Base-by-base conservation (phyloP, 2,888 invertebrate genomes). In the Caenorhabditis sp. region DNA sequence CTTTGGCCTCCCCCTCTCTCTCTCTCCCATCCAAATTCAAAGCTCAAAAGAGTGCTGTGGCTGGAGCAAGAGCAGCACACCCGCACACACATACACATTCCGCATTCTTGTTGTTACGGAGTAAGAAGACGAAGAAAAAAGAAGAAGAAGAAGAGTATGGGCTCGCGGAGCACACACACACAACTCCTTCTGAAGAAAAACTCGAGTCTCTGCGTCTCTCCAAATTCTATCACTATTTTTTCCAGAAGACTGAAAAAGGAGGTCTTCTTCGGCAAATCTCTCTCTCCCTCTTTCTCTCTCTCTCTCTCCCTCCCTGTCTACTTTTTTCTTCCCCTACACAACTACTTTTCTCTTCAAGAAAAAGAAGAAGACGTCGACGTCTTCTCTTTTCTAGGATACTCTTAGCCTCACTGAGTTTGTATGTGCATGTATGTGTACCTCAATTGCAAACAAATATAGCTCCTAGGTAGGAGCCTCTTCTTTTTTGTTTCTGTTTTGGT, bases 21-120 rank as follows among this genome's bases (percentile, higher is more conserved):
- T 28, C 47, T 47, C 16, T 31, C 31, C 28, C 54, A 26, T 28
- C 54, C 54, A 49, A 66, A 66, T 66, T 66, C 66, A 66, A 66
- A 66, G 66, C 66, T 66, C 66, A 66, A 66, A 66, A 66, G 66
- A 35, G 35, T 26, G 26, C 41, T 59, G 31, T 31, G 28, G 28
- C 56, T 4, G 47, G 19, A 49, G 38, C 38, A 38, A 38, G 38
- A 38, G 38, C 54, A 16, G 14, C 12, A n/a, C n/a, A n/a, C n/a
- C n/a, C n/a, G n/a, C n/a, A n/a, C 26, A 4, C 22, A 26, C 14
- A 24, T 12, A 26, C 26, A 54, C 59, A 59, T 59, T 59, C 63
- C 44, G 44, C 63, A 63, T 63, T 63, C 41, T 63, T 63, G 63
- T 63, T 63, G 63, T 63, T 63, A 63, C 63, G 63, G 63, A 61